Conservation (phyloP, 2,888 invertebrate species). For the Willowsia nigromaculata region DNA sequence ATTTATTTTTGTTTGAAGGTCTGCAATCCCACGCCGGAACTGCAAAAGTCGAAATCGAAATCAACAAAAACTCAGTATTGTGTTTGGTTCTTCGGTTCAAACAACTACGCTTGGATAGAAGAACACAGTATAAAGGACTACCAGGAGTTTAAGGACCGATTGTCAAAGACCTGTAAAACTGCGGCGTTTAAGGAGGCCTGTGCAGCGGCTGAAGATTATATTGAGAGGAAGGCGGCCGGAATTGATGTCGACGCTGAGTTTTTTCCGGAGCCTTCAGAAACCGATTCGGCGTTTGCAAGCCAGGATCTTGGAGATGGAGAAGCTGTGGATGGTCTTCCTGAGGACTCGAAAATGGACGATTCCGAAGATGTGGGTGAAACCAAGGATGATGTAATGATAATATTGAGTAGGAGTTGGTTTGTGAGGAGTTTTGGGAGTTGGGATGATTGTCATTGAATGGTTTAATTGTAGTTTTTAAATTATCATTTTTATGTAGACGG, state of each 20-base stretch:
- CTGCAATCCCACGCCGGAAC: constrained; percentile 42
- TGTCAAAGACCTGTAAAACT: constrained; percentile 88
- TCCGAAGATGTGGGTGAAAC: neutral
- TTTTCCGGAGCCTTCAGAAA: neutral
- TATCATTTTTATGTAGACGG: constrained; percentile 32
- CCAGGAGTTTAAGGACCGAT: constrained; percentile 88
- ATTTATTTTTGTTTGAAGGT: constrained; percentile 47
- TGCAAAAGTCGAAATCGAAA: constrained; percentile 80
- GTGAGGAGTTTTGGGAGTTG: too few relatives aligned
- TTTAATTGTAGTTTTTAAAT: neutral
- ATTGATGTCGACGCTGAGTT: constrained; percentile 70
- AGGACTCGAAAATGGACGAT: neutral
- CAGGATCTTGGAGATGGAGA: constrained; percentile 23
- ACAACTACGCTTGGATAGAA: constrained; percentile 95
- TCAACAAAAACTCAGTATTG: constrained; percentile 90
- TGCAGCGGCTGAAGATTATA: constrained; percentile 89
- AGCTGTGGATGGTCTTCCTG: neutral
- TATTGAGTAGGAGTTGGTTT: too few relatives aligned
- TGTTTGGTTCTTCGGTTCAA: constrained; percentile 96
- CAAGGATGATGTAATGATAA: neutral
- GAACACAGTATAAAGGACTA: constrained; percentile 91
- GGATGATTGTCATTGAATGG: neutral
- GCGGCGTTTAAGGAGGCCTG: constrained; percentile 89
- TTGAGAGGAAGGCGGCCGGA: constrained; percentile 79
- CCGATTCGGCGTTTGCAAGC: neutral